Conservation (phyloP, 2,888 invertebrate species). For the Philereme transversata region DNA sequence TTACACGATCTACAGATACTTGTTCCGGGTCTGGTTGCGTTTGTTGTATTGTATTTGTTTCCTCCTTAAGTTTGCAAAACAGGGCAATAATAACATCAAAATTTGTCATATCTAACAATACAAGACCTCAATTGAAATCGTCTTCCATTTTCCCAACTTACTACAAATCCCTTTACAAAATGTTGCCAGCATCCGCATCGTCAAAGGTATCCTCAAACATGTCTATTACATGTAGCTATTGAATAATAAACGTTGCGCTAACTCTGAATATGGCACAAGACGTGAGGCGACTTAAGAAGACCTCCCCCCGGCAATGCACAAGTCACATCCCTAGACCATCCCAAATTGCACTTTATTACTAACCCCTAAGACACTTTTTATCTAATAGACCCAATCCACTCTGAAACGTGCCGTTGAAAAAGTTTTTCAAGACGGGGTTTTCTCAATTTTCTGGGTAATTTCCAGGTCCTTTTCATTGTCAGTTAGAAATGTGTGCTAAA, state of each 20-base stretch:
- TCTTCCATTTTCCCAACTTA: slow-evolving; percentile 25
- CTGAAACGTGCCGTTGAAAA: slow-evolving; percentile 38
- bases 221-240: slow-evolving; percentile 71
- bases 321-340: slow-evolving; percentile 44
- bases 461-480: slow-evolving; percentile 59
- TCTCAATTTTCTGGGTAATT: slow-evolving; percentile 62
- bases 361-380: slow-evolving; percentile 46
- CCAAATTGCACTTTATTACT: slow-evolving; percentile 62
- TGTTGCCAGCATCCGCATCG: slow-evolving; percentile 34
- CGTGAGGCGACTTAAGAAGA: slow-evolving; percentile 61
- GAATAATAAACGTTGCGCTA: slow-evolving; percentile 71
- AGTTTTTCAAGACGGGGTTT: slow-evolving; percentile 63
- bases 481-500: slow-evolving; percentile 63
- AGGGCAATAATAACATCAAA: slow-evolving; percentile 19
- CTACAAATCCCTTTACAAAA: slow-evolving; percentile 40
- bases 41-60: too few relatives aligned
- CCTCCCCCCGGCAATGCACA: slow-evolving; percentile 46
- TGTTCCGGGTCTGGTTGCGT: too few relatives aligned
- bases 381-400: slow-evolving; percentile 47
- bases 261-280: slow-evolving; percentile 57
- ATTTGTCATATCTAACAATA: slow-evolving; percentile 16
- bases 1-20: too few relatives aligned
- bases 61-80: background rate
- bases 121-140: slow-evolving; percentile 18
- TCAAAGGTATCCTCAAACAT: slow-evolving; percentile 53